Conservation (phyloP, 2,113 vertebrate species). For the Phrynocephalus versicolor region DNA sequence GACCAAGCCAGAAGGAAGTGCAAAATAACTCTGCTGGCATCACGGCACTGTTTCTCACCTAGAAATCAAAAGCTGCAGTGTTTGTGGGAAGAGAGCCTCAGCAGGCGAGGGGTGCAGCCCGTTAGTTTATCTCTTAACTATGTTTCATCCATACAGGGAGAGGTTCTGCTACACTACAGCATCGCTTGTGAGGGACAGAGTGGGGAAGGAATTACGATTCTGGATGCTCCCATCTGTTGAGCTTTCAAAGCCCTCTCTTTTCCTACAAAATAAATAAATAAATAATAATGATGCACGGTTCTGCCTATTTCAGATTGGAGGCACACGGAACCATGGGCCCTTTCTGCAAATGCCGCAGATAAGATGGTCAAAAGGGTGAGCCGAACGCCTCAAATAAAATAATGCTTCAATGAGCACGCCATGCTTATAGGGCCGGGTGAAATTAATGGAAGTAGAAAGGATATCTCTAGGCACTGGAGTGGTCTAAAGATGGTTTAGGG, state of each 20-base stretch:
- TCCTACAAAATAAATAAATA: not conserved
- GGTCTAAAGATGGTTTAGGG: constrained; percentile 28
- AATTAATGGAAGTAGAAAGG: not conserved
- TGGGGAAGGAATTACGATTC: not conserved
- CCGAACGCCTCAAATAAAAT: not conserved
- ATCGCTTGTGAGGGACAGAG: not conserved
- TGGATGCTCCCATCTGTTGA: not conserved
- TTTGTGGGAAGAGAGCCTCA: not conserved
- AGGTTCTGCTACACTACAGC: not conserved
- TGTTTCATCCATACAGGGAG: not conserved
- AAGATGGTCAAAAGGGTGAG: not conserved
- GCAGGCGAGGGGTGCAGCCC: too few relatives aligned
- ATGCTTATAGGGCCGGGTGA: not conserved
- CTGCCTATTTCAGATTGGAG: not conserved
- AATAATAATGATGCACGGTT: not conserved
- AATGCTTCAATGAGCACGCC: not conserved
- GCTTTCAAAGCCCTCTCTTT: not conserved
- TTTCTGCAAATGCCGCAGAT: not conserved
- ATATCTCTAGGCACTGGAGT: constrained; percentile 38
- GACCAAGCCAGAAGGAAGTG: not conserved
- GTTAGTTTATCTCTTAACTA: too few relatives aligned
- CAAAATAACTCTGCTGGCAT: not conserved
- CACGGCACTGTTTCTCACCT: not conserved
- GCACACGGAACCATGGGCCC: not conserved
- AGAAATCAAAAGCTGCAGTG: not conserved